A percentile compares a stretch with the other conserved stretches of the same genome.
These are phyloP conservation scores for Cacoxenus indagator DNA, from an alignment of 2,888 invertebrate genomes.

Conservation along the genomic window DNA sequence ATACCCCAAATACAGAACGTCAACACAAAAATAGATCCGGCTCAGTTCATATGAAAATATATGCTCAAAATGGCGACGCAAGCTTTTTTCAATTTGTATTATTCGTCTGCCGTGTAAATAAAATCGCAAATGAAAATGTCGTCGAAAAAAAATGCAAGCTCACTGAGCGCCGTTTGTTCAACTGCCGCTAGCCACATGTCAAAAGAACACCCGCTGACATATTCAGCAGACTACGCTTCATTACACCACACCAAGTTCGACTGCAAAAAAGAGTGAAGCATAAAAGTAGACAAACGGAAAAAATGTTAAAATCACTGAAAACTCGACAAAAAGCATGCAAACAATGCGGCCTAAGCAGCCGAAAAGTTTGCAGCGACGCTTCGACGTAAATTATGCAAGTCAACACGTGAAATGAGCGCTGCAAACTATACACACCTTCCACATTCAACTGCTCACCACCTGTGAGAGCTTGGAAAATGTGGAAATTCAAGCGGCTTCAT, in stretches of 20 bases:
- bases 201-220: background rate
- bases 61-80: background rate
- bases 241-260: conserved; percentile 1
- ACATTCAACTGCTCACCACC: no score
- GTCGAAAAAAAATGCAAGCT: no score
- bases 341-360: conserved; percentile 52
- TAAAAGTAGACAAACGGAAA: no score
- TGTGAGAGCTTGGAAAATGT: background rate
- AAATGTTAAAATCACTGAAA: conserved; percentile 22
- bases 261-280: background rate
- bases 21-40: no score
- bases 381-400: conserved; percentile 53
- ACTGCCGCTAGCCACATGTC: no score
- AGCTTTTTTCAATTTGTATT: background rate
- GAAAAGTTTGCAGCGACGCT: conserved; percentile 44
- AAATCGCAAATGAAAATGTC: background rate
- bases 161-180: background rate
- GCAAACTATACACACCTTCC: conserved; percentile 22
- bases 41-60: background rate
- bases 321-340: conserved; percentile 51
- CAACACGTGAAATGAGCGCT: conserved; percentile 5
- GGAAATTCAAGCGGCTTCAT: conserved; percentile 37
- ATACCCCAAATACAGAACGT: no score
- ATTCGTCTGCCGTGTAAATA: background rate
- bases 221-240: background rate